These are phyloP conservation scores for Mustela lutreola DNA, from an alignment of 2,113 vertebrate genomes.

Conservation along the genomic window DNA sequence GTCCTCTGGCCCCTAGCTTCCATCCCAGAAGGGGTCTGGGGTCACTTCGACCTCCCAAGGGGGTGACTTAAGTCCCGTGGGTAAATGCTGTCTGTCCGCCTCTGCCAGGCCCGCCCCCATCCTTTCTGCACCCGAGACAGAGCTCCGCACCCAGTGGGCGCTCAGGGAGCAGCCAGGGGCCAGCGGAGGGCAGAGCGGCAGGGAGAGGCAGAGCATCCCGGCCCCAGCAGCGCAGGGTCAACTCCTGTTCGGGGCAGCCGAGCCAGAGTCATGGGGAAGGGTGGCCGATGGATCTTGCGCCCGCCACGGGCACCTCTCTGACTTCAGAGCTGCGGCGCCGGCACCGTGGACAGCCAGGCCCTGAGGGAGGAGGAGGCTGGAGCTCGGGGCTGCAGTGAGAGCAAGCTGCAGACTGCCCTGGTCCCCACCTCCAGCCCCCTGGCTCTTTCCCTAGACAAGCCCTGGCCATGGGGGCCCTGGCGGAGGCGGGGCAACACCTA, in stretches of 20 bases:
- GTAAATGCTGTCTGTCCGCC: not conserved
- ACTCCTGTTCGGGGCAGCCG: rapidly evolving
- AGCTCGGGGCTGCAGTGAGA: not conserved
- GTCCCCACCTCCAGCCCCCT: not conserved
- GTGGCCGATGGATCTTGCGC: rapidly evolving
- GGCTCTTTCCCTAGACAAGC: not conserved
- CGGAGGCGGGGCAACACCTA: not conserved
- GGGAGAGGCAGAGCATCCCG: rapidly evolving
- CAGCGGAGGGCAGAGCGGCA: rapidly evolving
- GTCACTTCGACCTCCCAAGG: rapidly evolving
- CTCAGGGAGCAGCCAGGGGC: not conserved
- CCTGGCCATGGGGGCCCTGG: not conserved
- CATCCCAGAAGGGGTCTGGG: not conserved
- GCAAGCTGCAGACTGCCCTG: rapidly evolving
- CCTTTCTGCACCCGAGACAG: not conserved
- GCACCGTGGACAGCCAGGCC: too few species aligned
- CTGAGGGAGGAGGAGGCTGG: not conserved
- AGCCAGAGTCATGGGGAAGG: not conserved
- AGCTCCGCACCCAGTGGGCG: not conserved
- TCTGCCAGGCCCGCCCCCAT: rapidly evolving
- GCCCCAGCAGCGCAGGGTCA: rapidly evolving
- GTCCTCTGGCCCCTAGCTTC: rapidly evolving
- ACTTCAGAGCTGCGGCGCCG: not conserved
- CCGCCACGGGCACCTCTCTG: not conserved
- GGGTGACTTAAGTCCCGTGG: rapidly evolving